These are phyloP conservation scores for Xestia sexstrigata DNA, from an alignment of 2,888 invertebrate genomes.

Conservation along the genomic window DNA sequence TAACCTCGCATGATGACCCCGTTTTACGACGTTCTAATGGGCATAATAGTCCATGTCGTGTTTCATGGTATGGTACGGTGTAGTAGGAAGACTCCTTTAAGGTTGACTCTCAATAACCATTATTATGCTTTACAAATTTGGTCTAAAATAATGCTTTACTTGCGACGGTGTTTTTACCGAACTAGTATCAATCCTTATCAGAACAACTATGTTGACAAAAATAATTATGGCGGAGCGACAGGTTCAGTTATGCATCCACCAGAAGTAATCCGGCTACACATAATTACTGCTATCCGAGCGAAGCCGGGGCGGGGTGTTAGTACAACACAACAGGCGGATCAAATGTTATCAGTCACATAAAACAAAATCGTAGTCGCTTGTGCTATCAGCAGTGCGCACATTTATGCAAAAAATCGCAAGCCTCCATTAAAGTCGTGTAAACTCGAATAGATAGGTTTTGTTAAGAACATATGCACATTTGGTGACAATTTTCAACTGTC, in stretches of 20 bases:
- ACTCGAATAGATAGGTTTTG: not conserved
- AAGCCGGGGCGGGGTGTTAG: not conserved
- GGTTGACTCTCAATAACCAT: too few relatives aligned
- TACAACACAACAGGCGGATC: slow-evolving; percentile 24
- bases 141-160: too few relatives aligned
- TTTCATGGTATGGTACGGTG: not conserved
- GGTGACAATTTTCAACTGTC: too few relatives aligned
- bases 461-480: not conserved
- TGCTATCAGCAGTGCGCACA: slow-evolving; percentile 18
- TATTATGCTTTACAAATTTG: too few relatives aligned
- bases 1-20: too few relatives aligned
- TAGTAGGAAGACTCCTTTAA: too few relatives aligned
- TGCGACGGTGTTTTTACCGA: too few relatives aligned
- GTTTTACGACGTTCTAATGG: too few relatives aligned
- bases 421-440: not conserved
- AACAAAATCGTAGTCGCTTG: slow-evolving; percentile 35
- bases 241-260: not conserved
- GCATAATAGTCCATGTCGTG: not conserved
- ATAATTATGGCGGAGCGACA: not conserved
- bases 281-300: not conserved
- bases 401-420: slow-evolving; percentile 21
- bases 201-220: not conserved
- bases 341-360: slow-evolving; percentile 45
- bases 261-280: not conserved
- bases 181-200: too few relatives aligned